phyloP scores from a whole-genome alignment of 2,797 vertebrate species.

The Rhinatrema bivittatum region DNA sequence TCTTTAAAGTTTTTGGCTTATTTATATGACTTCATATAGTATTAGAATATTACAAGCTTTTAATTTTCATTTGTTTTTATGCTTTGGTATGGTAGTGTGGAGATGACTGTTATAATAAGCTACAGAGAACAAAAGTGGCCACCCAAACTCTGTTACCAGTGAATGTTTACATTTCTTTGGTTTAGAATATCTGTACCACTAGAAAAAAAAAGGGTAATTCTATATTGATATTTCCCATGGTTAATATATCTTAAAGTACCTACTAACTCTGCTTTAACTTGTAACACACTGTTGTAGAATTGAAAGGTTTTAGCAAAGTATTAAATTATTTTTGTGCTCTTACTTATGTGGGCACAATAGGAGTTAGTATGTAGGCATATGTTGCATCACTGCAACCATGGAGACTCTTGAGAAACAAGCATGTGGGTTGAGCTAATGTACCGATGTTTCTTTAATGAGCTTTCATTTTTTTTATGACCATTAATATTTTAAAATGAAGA shows the following conservation, averaged over 20 bases:
- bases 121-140: background rate
- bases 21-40: no score
- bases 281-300: no score
- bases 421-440: constrained; percentile 33
- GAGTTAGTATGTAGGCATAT: constrained; percentile 51
- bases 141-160: no score
- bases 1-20: no score
- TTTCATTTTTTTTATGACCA: background rate
- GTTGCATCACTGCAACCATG: constrained; percentile 64
- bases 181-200: no score
- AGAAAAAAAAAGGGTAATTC: no score
- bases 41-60: no score
- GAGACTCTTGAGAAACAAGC: constrained; percentile 56
- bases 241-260: constrained; percentile 8
- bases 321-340: constrained; percentile 29
- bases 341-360: constrained; percentile 44
- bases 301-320: constrained; percentile 33
- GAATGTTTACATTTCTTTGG: constrained; percentile 8
- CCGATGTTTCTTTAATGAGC: constrained; percentile 19
- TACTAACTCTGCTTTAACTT: constrained; percentile 17
- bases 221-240: constrained; percentile 8
- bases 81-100: no score
- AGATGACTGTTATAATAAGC: background rate
- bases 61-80: background rate
- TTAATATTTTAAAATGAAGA: background rate